These are phyloP conservation scores for Melanotaenia parkinsoni DNA, from an alignment of 2,797 vertebrate species.

Conservation along the genomic window DNA sequence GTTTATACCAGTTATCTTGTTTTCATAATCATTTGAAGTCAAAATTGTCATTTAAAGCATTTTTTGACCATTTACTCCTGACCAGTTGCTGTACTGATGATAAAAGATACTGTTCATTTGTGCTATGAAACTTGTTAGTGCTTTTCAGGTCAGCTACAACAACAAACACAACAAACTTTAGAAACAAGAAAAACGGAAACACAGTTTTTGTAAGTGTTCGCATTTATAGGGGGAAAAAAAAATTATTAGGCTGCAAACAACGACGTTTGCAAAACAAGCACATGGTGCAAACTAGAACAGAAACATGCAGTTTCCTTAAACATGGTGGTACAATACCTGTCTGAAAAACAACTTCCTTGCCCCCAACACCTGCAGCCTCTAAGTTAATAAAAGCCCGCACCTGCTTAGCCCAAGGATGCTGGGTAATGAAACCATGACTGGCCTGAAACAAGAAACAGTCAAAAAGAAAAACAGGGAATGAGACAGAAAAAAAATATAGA, in stretches of 20 bases:
- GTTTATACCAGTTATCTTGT: not conserved
- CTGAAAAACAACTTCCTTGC: slow-evolving; percentile 98
- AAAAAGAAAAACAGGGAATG: slow-evolving; percentile 7
- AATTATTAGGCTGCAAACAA: not conserved
- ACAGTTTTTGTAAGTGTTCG: not conserved
- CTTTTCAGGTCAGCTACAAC: not conserved
- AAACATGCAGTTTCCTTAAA: slow-evolving; percentile 4
- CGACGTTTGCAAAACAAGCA: too few species aligned
- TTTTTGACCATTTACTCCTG: not conserved
- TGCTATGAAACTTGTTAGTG: not conserved
- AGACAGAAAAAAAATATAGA: not conserved
- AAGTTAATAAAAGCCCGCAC: slow-evolving; percentile 96
- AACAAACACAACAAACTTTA: not conserved
- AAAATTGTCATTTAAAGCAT: not conserved
- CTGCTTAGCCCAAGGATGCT: slow-evolving; percentile 93
- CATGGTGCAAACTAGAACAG: too few species aligned
- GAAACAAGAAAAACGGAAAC: not conserved
- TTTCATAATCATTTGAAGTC: not conserved
- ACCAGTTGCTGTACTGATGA: not conserved
- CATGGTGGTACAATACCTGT: slow-evolving; percentile 84
- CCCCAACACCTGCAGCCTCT: slow-evolving; percentile 97
- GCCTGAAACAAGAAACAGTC: slow-evolving; percentile 80
- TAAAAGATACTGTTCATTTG: not conserved
- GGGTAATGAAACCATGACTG: slow-evolving; percentile 98
- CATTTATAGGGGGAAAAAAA: not conserved